Evolutionary conservation across 92 coral and sea anemone genomes (phyloP).

Genomic region (Ricordea florida): DNA sequence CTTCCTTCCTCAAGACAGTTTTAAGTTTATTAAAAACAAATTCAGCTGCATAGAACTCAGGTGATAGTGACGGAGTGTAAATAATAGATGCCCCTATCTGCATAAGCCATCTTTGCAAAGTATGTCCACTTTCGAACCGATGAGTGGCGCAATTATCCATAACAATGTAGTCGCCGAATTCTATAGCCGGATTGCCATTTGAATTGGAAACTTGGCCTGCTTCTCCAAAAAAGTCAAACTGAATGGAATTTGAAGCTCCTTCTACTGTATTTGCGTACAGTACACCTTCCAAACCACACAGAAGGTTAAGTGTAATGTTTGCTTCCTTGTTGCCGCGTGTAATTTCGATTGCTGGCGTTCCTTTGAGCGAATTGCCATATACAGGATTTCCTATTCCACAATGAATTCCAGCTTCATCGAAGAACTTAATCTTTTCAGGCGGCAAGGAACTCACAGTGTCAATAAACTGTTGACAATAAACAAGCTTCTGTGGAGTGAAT

Average conservation of each 20-base stretch:
- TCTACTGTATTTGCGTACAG: conserved; percentile 43
- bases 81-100: conserved; percentile 27
- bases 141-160: conserved; percentile 56
- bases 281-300: conserved; percentile 42
- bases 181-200: conserved; percentile 32
- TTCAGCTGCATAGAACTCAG: conserved; percentile 61
- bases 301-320: conserved; percentile 49
- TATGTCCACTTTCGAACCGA: conserved; percentile 29
- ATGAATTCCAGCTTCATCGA: conserved; percentile 42
- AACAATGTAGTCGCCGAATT: conserved; percentile 38
- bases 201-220: conserved; percentile 8
- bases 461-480: conserved; percentile 49
- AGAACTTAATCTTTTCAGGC: conserved; percentile 28
- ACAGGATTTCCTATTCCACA: conserved; percentile 30
- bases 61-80: conserved; percentile 57
- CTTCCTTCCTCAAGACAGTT: conserved; percentile 27
- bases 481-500: conserved; percentile 22
- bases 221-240: conserved; percentile 53
- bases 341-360: conserved; percentile 47
- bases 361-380: conserved; percentile 47
- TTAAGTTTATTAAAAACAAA: conserved; percentile 53
- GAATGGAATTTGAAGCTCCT: conserved; percentile 49
- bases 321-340: conserved; percentile 9
- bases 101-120: conserved; percentile 54
- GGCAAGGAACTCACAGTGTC: conserved; percentile 35